Evolutionary conservation across 2,797 vertebrate species (phyloP).

Genomic region (Squalus acanthias): DNA sequence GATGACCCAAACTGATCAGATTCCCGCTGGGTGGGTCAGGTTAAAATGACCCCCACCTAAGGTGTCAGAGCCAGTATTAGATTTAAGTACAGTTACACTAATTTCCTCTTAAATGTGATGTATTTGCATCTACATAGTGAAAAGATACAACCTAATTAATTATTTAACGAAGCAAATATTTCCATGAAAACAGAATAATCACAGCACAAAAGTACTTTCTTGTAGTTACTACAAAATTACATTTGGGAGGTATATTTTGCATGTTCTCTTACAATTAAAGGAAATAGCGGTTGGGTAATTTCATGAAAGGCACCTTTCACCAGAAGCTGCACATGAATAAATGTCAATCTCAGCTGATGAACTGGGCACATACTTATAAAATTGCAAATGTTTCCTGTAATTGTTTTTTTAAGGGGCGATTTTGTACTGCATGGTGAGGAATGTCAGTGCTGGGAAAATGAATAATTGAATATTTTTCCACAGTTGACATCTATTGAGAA

Average conservation of each 20-base stretch:
- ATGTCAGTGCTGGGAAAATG: not conserved
- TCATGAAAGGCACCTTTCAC: not conserved
- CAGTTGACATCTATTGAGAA: not conserved
- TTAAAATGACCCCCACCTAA: not conserved
- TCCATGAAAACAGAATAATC: not conserved
- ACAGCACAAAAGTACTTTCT: not conserved
- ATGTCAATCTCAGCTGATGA: not conserved
- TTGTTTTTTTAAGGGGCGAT: not conserved
- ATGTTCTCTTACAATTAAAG: not conserved
- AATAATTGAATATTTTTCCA: not conserved
- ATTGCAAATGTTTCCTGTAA: not conserved
- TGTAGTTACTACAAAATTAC: not conserved
- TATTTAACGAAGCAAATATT: not conserved
- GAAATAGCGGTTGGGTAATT: not conserved
- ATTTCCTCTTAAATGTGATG: not conserved
- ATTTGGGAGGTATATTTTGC: not conserved
- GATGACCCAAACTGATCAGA: not conserved
- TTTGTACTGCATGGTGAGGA: not conserved
- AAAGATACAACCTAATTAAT: not conserved
- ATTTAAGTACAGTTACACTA: not conserved
- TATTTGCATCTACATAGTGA: not conserved
- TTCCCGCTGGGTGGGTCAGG: not conserved
- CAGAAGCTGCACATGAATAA: not conserved
- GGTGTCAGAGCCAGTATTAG: not conserved
- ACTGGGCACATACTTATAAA: not conserved